Conservation (phyloP, 2,888 invertebrate genomes). For the Diogma glabrata region DNA sequence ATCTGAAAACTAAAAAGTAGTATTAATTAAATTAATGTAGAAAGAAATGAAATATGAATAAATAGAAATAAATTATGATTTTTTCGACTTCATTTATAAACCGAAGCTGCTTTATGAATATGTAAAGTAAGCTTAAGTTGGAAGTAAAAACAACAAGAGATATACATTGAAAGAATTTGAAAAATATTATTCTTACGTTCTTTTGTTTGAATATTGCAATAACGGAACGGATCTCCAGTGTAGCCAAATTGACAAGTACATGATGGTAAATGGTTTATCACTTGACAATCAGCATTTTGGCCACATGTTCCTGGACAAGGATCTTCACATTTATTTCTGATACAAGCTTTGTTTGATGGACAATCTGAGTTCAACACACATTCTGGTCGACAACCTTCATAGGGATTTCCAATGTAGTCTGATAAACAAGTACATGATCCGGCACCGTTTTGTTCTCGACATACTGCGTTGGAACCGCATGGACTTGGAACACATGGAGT, state of each 20-base stretch:
- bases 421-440: constrained; percentile 53
- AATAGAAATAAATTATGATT: too few relatives aligned
- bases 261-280: constrained; percentile 61
- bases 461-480: constrained; percentile 66
- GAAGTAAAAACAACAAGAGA: too few relatives aligned
- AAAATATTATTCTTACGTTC: constrained; percentile 42
- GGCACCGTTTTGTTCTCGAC: constrained; percentile 45
- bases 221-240: constrained; percentile 58
- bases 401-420: constrained; percentile 50
- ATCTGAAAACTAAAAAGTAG: too few relatives aligned
- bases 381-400: constrained; percentile 64
- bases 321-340: constrained; percentile 63
- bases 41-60: too few relatives aligned
- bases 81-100: too few relatives aligned
- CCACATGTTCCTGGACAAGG: constrained; percentile 72
- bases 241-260: constrained; percentile 57
- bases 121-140: too few relatives aligned
- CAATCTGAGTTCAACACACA: constrained; percentile 72
- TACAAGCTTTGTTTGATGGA: constrained; percentile 57
- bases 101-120: too few relatives aligned
- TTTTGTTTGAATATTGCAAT: constrained; percentile 42
- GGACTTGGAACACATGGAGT: constrained; percentile 57
- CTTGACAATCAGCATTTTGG: constrained; percentile 57
- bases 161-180: too few relatives aligned
- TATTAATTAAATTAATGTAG: too few relatives aligned